Evolutionary conservation across 2,113 vertebrate genomes (phyloP).

Genomic region (Shinisaurus crocodilurus): DNA sequence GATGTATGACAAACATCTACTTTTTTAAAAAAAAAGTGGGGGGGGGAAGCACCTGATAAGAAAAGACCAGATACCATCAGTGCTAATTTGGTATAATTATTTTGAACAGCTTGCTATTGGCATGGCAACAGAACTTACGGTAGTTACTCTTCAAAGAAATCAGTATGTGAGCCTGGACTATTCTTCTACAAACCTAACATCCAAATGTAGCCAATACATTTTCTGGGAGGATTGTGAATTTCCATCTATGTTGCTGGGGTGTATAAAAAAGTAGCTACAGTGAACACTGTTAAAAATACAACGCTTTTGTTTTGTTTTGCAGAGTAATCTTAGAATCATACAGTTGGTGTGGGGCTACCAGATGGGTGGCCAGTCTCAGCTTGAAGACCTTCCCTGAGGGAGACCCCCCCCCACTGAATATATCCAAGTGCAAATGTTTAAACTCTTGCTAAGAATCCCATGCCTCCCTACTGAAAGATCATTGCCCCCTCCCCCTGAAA

Average conservation of each 20-base stretch:
- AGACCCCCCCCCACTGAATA: background rate
- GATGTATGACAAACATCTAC: background rate
- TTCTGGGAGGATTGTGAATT: background rate
- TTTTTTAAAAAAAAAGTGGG: background rate
- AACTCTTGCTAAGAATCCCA: background rate
- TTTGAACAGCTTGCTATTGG: background rate
- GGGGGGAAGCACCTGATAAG: background rate
- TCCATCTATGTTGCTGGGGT: background rate
- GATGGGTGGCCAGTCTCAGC: background rate
- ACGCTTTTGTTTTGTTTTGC: too few relatives aligned
- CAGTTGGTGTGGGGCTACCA: background rate
- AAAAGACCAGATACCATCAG: background rate
- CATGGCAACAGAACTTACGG: constrained; percentile 14
- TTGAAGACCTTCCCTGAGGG: background rate
- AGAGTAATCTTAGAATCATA: background rate
- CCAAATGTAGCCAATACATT: background rate
- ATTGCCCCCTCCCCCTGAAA: too few relatives aligned
- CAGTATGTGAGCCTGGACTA: background rate
- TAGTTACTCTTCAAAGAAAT: background rate
- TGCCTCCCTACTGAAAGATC: background rate
- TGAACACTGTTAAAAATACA: background rate
- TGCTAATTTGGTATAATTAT: background rate
- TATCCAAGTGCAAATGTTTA: background rate
- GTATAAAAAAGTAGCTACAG: background rate
- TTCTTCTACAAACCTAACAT: too few relatives aligned